A percentile compares a stretch with the other conserved stretches of the same genome.
These are phyloP conservation scores for Luscinia megarhynchos DNA, from an alignment of 2,797 vertebrate genomes.

Conservation along the genomic window DNA sequence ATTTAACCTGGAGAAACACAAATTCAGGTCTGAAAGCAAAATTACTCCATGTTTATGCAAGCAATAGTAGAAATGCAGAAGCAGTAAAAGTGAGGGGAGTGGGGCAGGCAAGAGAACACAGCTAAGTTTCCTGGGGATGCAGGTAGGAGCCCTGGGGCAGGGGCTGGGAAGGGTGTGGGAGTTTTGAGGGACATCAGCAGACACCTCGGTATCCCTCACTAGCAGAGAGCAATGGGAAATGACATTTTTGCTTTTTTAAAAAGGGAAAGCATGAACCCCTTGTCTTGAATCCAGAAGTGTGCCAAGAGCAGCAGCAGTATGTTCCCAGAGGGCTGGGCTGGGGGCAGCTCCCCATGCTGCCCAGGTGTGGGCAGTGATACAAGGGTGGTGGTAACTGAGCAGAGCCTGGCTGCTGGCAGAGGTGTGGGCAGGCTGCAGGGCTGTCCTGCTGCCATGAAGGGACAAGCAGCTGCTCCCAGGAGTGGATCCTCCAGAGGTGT, in stretches of 20 bases:
- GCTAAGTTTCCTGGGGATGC: too few species aligned
- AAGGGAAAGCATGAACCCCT: background rate
- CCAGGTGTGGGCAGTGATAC: background rate
- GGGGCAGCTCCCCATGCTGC: background rate
- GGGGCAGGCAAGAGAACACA: too few species aligned
- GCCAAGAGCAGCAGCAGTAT: background rate
- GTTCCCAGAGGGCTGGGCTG: fast-evolving
- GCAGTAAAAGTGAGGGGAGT: background rate
- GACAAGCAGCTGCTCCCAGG: fast-evolving
- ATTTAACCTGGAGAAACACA: background rate
- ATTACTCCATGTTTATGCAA: background rate
- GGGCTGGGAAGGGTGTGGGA: background rate
- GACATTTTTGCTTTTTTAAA: fast-evolving
- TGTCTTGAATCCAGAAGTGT: background rate
- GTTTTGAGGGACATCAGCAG: background rate
- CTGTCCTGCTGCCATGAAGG: fast-evolving
- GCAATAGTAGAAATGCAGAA: background rate
- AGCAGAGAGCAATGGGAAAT: background rate
- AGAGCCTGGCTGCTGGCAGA: fast-evolving
- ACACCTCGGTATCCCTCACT: fast-evolving
- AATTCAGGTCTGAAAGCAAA: background rate
- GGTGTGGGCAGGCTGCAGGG: fast-evolving
- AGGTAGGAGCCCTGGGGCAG: background rate
- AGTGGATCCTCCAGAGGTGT: fast-evolving
- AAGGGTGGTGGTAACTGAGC: background rate